Base-by-base conservation (phyloP, 2,888 invertebrate genomes). In the Diarsia rubi region DNA sequence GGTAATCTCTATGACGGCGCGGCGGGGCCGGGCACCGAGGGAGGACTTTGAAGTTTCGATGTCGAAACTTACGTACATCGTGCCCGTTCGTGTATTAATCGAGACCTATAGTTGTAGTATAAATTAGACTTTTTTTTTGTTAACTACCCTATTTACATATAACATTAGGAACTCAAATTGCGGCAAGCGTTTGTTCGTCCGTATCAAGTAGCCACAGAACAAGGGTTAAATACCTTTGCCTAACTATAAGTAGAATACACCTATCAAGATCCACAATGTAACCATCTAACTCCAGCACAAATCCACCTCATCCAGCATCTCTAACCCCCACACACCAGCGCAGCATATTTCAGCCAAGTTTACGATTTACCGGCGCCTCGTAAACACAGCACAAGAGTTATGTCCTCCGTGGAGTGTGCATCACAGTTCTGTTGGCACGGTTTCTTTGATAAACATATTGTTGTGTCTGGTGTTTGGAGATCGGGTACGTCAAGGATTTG, bases 261-360 rank as follows among this genome's bases (percentile, higher is more conserved):
- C 45, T 8, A 47, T 37, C 44, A 37, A 27, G n/a, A n/a, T 12
- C 74, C 19, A 69, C 52, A 71, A 71, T 45, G 52, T 60, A 60
- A 37, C 45, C 52, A 9, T 16, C 1, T 9, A 62, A 11, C 67
- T 21, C 42, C 4, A 75, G 21, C 71, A 52, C 49, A 42, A n/a
- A 16, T 16, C 16, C 47, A 21, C 16, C 21, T 3, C 24, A 73
- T 84, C 81, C 60, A 76, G 77, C 14, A 14, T 1, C 19, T 24
- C 47, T 64, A 64, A 24, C 57, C 64, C 42, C 12, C 5, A 27
- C 31, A 59, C 42, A 63, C 84, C 80, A 86, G 75, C 75, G 60
- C 45, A 73, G 85, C 87, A 91, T 90, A 92, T 91, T 90, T 89
- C 87, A 88, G 80, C 44, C 84, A 87, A 90, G 88, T 92, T 92